A percentile compares a stretch with the other conserved stretches of the same genome.
These are phyloP conservation scores for Prosapia bicincta DNA, from an alignment of 2,888 invertebrate genomes.

Conservation along the genomic window DNA sequence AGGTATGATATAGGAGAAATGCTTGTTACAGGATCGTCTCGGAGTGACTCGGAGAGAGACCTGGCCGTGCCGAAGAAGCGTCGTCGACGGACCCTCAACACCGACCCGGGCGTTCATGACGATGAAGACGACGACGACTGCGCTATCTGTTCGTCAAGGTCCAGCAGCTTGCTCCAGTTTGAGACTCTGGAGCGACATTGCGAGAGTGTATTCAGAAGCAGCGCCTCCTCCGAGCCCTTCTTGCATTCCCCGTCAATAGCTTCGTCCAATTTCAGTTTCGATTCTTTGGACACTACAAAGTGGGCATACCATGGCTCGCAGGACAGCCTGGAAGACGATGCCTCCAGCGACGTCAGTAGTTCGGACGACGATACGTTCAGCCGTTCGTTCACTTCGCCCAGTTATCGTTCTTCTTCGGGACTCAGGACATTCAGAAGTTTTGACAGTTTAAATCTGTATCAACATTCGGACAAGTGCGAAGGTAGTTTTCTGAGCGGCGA, in stretches of 20 bases:
- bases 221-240: conserved; percentile 37
- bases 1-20: no score
- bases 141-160: conserved; percentile 48
- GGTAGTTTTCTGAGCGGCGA: conserved; percentile 34
- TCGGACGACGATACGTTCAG: conserved; percentile 37
- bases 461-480: conserved; percentile 28
- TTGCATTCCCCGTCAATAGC: conserved; percentile 35
- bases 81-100: conserved; percentile 52
- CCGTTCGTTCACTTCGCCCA: conserved; percentile 37
- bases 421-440: conserved; percentile 51
- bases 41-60: conserved; percentile 68
- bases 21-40: no score
- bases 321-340: conserved; percentile 50
- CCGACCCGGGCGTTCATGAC: conserved; percentile 40
- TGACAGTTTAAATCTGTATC: conserved; percentile 49
- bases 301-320: conserved; percentile 50
- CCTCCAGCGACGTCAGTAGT: conserved; percentile 34
- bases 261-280: conserved; percentile 34
- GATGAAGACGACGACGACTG: conserved; percentile 43
- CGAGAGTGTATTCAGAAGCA: conserved; percentile 49
- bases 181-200: conserved; percentile 75
- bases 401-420: conserved; percentile 37
- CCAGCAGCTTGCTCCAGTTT: conserved; percentile 79
- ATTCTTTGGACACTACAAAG: conserved; percentile 48
- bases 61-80: conserved; percentile 72